Conservation (phyloP, 2,797 vertebrate genomes). For the Pangasius macronema region DNA sequence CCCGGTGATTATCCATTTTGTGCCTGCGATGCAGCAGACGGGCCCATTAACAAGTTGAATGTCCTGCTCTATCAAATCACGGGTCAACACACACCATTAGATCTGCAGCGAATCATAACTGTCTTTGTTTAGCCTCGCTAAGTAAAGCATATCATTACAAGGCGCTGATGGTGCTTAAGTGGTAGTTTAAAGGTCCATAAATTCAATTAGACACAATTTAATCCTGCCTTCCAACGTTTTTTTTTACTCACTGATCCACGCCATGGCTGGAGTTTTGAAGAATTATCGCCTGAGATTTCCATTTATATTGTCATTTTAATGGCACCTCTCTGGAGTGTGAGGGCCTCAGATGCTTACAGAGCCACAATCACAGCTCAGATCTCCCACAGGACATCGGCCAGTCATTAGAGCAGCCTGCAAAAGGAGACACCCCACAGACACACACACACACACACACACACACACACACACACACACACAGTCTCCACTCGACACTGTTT, state of each 20-base stretch:
- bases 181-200: slow-evolving; percentile 81
- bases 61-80: slow-evolving; percentile 61
- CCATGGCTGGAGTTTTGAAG: slow-evolving; percentile 75
- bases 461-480: slow-evolving; percentile 21
- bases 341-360: slow-evolving; percentile 84
- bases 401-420: slow-evolving; percentile 74
- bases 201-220: slow-evolving; percentile 82
- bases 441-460: slow-evolving; percentile 21
- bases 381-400: slow-evolving; percentile 76
- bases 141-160: slow-evolving; percentile 80
- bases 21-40: slow-evolving; percentile 9
- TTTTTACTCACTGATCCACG: slow-evolving; percentile 64
- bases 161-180: slow-evolving; percentile 72
- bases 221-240: slow-evolving; percentile 65
- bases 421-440: slow-evolving; percentile 35
- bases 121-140: slow-evolving; percentile 80
- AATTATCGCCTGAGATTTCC: slow-evolving; percentile 82
- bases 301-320: slow-evolving; percentile 88
- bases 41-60: slow-evolving; percentile 57
- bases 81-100: slow-evolving; percentile 71
- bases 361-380: slow-evolving; percentile 74
- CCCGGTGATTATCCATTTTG: slow-evolving; percentile 27
- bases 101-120: slow-evolving; percentile 67
- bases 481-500: slow-evolving; percentile 20
- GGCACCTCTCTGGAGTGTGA: slow-evolving; percentile 67